Evolutionary conservation across 1,140 invertebrate species (phyloP).

Genomic region (Listronotus oregonensis): DNA sequence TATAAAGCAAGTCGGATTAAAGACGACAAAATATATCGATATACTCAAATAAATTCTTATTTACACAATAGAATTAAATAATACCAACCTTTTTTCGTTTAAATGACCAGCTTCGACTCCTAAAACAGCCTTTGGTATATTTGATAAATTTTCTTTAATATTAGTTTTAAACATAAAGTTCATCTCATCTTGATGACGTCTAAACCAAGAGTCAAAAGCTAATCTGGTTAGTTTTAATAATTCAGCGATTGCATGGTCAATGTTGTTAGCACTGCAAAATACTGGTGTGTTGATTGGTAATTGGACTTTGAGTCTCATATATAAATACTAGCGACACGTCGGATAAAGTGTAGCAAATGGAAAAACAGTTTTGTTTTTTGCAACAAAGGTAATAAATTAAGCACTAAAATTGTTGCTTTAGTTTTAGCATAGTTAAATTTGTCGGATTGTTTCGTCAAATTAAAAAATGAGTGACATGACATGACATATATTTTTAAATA

Average conservation of each 20-base stretch:
- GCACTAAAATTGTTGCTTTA: no score
- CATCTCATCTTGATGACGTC: constrained; percentile 16
- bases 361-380: constrained; percentile 14
- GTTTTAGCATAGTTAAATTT: no score
- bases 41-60: no score
- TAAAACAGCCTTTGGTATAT: no score
- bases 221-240: constrained; percentile 17
- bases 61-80: not conserved
- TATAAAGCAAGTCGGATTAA: no score
- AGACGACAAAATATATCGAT: no score
- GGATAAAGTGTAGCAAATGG: constrained; percentile 8
- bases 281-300: constrained; percentile 15
- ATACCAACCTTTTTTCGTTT: constrained; percentile 11
- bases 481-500: no score
- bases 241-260: constrained; percentile 22
- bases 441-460: no score
- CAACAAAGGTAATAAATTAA: no score
- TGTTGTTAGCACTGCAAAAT: constrained; percentile 29
- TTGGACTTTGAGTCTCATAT: not conserved
- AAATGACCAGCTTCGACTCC: not conserved
- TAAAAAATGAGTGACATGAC: no score
- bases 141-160: not conserved
- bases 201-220: constrained; percentile 26
- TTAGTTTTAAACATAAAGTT: constrained; percentile 1
- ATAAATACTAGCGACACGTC: not conserved